Evolutionary conservation across 2,888 invertebrate genomes (phyloP), one percentile per base, ranked within the genome.

Genomic region (Amiota mariae): DNA sequence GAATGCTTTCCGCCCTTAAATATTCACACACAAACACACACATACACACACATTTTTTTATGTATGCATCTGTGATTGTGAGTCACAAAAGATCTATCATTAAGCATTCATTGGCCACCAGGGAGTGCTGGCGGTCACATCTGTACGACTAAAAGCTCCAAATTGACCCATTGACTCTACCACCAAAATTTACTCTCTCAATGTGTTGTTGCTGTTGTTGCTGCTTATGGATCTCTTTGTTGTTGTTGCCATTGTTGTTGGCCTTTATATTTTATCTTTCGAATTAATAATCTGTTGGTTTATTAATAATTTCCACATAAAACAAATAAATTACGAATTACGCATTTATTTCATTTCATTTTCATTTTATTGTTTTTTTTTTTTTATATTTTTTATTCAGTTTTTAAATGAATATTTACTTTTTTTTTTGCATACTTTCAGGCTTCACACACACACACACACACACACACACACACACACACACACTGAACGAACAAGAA

Each of bases 281-380:
- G 71, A 77, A 79, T 74, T 86, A 86, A 86, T 85, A 85, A 83
- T 86, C 78, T 82, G 85, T 86, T 85, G 82, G 79, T 84, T 86
- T 86, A 85, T 86, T 87, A 84, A 84, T 84, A 84, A 84, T 86
- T 81, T 59, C 79, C 87, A 81, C 36, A 36, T 36, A 78, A 79
- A 76, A 77, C 80, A 77, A 85, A 84, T 87, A 84, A 84, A 84
- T 84, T 85, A 84, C 84, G 81, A 76, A 36, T 36, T 36, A 36
- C 18, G 59, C 18, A 59, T 59, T 59, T 59, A 81, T 84, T 87
- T 84, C 84, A 84, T 68, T 68, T 54, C 54, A 84, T 84, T 87
- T 84, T 84, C 87, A 87, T 84, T 84, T 36, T 86, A 85, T 79
- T 85, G 46, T 79, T 79, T 75, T 77, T 77, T 82, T 76, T 73